phyloP scores from a whole-genome alignment of 2,113 vertebrate genomes.

The Mus pahari region DNA sequence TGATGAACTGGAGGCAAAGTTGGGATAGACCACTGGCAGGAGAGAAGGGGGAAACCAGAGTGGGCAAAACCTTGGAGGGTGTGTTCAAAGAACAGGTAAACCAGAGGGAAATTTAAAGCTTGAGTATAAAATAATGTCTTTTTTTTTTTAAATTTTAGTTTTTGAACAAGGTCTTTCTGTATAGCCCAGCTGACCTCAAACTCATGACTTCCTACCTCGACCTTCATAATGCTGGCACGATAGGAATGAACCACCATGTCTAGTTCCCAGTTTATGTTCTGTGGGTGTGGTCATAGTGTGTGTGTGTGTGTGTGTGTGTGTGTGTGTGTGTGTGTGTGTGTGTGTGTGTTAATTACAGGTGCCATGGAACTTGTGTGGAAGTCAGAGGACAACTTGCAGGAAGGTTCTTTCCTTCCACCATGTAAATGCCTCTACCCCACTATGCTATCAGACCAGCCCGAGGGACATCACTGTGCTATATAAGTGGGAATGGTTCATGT shows the following conservation, averaged over 20 bases:
- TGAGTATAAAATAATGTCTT: constrained; percentile 26
- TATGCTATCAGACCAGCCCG: not conserved
- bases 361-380: not conserved
- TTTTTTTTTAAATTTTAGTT: not conserved
- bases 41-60: not conserved
- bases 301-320: not conserved
- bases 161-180: not conserved
- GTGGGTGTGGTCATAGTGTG: not conserved
- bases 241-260: too few relatives aligned
- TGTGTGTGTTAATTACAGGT: not conserved
- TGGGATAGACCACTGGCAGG: not conserved
- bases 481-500: not conserved
- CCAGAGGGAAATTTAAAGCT: not conserved
- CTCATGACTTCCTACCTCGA: not conserved
- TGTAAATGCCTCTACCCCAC: too few relatives aligned
- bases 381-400: not conserved
- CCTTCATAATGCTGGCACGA: not conserved
- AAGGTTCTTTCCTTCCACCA: not conserved
- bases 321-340: not conserved
- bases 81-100: not conserved
- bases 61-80: not conserved
- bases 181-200: not conserved
- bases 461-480: not conserved
- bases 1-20: not conserved
- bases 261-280: not conserved